phyloP scores from a whole-genome alignment of 2,113 vertebrate species.

The Pleuronectes platessa region DNA sequence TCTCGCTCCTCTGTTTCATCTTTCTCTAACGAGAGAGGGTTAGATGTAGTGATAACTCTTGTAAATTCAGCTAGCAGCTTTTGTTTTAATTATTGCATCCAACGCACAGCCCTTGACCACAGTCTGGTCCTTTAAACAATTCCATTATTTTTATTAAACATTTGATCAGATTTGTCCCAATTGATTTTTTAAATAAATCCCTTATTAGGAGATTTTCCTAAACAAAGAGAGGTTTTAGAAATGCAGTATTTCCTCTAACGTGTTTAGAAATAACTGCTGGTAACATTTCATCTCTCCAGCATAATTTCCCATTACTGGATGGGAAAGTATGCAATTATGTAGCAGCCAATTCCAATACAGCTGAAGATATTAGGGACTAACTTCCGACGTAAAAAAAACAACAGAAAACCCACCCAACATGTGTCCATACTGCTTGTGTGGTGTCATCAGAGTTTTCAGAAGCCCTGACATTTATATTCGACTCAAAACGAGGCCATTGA shows the following conservation, averaged over 20 bases:
- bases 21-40: constrained; percentile 46
- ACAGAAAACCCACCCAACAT: too few relatives aligned
- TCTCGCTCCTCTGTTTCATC: constrained; percentile 25
- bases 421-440: too few relatives aligned
- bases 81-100: constrained; percentile 68
- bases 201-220: not conserved
- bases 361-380: too few relatives aligned
- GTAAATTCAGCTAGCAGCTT: constrained; percentile 54
- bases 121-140: constrained; percentile 9
- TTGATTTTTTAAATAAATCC: not conserved
- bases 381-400: too few relatives aligned
- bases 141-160: not conserved
- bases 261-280: not conserved
- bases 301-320: not conserved
- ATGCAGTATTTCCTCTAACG: constrained; percentile 1
- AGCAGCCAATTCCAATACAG: too few relatives aligned
- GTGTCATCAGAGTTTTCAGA: too few relatives aligned
- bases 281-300: not conserved
- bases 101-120: constrained; percentile 2
- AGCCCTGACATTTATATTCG: too few relatives aligned
- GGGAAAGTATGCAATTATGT: too few relatives aligned
- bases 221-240: not conserved
- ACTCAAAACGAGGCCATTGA: too few relatives aligned
- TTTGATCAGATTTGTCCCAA: not conserved
- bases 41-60: constrained; percentile 48